Conservation (phyloP, 2,797 vertebrate species). For the Sebastolobus alascanus region DNA sequence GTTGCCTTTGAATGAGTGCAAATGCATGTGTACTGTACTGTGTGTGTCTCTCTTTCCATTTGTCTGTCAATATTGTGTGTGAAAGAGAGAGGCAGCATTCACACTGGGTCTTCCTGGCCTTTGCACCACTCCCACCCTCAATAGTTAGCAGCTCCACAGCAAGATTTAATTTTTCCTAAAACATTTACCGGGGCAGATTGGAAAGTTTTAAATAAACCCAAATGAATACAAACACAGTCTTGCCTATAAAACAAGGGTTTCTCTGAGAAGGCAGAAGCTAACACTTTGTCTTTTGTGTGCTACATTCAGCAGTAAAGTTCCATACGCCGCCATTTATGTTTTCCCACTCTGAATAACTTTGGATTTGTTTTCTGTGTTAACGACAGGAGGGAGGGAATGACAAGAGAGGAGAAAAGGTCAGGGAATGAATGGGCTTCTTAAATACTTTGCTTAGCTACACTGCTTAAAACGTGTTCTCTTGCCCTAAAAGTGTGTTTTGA, state of each 20-base stretch:
- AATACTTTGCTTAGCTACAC: conserved; percentile 46
- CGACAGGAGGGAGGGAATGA: conserved; percentile 58
- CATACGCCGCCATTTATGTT: conserved; percentile 68
- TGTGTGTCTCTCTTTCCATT: conserved; percentile 39
- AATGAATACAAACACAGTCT: conserved; percentile 68
- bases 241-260: conserved; percentile 68
- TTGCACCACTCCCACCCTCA: conserved; percentile 48
- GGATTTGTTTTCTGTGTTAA: conserved; percentile 76
- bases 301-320: conserved; percentile 69
- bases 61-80: conserved; percentile 43
- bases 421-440: conserved; percentile 65
- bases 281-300: conserved; percentile 72
- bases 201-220: conserved; percentile 75
- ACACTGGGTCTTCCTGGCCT: conserved; percentile 44
- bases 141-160: conserved; percentile 59
- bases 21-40: background rate
- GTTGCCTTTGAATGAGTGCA: conserved; percentile 1
- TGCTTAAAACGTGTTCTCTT: conserved; percentile 48
- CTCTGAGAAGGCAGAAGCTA: conserved; percentile 52
- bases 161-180: conserved; percentile 77
- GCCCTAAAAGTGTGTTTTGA: conserved; percentile 37
- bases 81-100: conserved; percentile 48
- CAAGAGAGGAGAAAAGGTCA: conserved; percentile 71
- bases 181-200: conserved; percentile 66
- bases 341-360: conserved; percentile 64